A percentile compares a stretch with the other conserved stretches of the same genome.
These are phyloP conservation scores for Drosophila formosana DNA, from an alignment of 2,888 invertebrate species.

Conservation along the genomic window DNA sequence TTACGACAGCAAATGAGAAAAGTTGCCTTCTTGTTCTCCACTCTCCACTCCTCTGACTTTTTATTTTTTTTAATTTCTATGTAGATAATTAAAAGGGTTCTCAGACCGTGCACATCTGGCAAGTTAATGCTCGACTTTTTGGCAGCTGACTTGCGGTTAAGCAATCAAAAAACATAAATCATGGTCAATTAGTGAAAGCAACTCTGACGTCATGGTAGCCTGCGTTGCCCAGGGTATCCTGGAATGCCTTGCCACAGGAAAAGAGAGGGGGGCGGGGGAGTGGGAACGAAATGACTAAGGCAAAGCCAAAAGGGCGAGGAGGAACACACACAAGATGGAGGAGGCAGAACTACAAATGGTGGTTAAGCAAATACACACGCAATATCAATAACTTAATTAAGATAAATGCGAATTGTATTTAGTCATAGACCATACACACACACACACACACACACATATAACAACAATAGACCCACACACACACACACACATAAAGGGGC, in stretches of 20 bases:
- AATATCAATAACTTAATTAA: slow-evolving; percentile 83
- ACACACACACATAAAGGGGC: background rate
- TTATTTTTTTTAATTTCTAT: slow-evolving; percentile 17
- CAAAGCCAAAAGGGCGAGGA: slow-evolving; percentile 6
- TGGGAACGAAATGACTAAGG: slow-evolving; percentile 33
- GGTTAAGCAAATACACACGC: slow-evolving; percentile 55
- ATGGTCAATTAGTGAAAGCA: slow-evolving; percentile 63
- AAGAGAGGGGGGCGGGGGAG: background rate
- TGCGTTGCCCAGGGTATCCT: slow-evolving; percentile 12
- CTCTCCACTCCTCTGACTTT: too few relatives aligned
- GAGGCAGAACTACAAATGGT: slow-evolving; percentile 20
- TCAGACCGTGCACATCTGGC: slow-evolving; percentile 9
- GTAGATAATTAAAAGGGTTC: slow-evolving; percentile 63
- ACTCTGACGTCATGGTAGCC: slow-evolving; percentile 49
- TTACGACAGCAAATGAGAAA: slow-evolving; percentile 56
- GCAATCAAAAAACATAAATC: slow-evolving; percentile 74
- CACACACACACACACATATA: slow-evolving; percentile 2
- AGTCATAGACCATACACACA: slow-evolving; percentile 46
- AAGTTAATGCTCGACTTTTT: slow-evolving; percentile 30
- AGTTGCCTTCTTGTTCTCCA: slow-evolving; percentile 29
- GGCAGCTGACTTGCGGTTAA: slow-evolving; percentile 69
- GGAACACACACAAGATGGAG: background rate
- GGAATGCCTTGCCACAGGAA: background rate
- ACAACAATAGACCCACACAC: slow-evolving; percentile 12
- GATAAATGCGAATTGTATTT: slow-evolving; percentile 78